Evolutionary conservation across 2,797 vertebrate genomes (phyloP).

Genomic region (Natrix natrix): DNA sequence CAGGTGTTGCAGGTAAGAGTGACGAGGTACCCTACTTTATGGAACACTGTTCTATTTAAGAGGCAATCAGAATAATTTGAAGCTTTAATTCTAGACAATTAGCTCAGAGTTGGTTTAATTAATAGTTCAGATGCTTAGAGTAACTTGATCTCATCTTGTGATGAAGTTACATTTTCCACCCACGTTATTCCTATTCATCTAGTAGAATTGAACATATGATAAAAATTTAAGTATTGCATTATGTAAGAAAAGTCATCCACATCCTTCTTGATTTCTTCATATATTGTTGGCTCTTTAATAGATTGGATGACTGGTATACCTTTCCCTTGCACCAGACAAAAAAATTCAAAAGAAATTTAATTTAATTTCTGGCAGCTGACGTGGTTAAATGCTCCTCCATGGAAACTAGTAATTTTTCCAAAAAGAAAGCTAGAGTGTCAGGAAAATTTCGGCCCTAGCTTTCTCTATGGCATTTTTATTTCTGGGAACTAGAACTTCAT

Average conservation of each 20-base stretch:
- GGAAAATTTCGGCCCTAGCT: neutral
- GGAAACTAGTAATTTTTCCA: neutral
- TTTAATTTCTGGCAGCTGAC: neutral
- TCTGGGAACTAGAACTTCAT: neutral
- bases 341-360: neutral
- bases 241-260: neutral
- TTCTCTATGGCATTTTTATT: neutral
- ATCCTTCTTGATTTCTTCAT: neutral
- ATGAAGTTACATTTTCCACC: neutral
- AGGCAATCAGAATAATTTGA: neutral
- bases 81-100: neutral
- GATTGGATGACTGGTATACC: neutral
- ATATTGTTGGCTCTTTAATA: neutral
- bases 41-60: neutral
- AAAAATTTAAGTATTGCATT: neutral
- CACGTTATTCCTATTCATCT: neutral
- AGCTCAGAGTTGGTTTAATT: neutral
- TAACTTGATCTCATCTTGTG: neutral
- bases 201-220: neutral
- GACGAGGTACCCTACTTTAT: neutral
- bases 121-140: neutral
- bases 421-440: neutral
- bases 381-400: neutral
- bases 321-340: neutral
- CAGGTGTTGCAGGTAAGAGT: slow-evolving; percentile 82